These are phyloP conservation scores for Ceriagrion tenellum DNA, from an alignment of 2,888 invertebrate genomes.

Conservation along the genomic window DNA sequence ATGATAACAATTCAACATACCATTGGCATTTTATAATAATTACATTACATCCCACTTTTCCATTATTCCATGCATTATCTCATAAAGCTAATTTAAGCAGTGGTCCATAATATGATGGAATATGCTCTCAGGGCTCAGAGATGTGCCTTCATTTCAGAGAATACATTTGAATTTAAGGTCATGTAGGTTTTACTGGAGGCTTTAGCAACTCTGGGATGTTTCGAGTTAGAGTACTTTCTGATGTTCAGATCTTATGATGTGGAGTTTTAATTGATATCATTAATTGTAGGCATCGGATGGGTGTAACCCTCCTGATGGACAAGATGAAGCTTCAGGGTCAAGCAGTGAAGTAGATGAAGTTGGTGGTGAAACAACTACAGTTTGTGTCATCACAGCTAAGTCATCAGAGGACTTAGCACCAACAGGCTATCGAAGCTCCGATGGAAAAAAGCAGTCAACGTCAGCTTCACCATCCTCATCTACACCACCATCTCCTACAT, in stretches of 20 bases:
- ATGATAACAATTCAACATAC: too few species aligned
- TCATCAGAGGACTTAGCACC: constrained; percentile 6
- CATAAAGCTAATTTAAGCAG: too few species aligned
- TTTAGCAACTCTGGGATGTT: too few species aligned
- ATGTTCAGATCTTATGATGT: background rate
- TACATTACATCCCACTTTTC: too few species aligned
- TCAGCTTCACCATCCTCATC: constrained; percentile 19
- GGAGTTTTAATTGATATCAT: background rate
- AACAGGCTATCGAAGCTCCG: background rate
- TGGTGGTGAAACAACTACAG: constrained; percentile 72
- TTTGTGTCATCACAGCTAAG: constrained; percentile 70
- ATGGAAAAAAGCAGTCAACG: background rate
- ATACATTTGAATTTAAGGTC: too few species aligned
- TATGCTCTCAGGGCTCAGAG: too few species aligned
- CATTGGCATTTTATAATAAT: too few species aligned
- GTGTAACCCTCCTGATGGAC: constrained; percentile 72
- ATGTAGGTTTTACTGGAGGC: too few species aligned
- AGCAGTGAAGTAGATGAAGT: constrained; percentile 76
- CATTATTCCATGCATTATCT: too few species aligned
- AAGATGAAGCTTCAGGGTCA: constrained; percentile 75
- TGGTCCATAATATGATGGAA: too few species aligned
- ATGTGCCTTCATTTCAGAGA: too few species aligned
- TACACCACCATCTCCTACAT: constrained; percentile 8
- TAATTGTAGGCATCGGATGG: constrained; percentile 52
- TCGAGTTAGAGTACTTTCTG: too few species aligned